Evolutionary conservation across 2,888 invertebrate genomes (phyloP), one percentile per base, ranked within the genome.

Genomic region (Metalampra italica): DNA sequence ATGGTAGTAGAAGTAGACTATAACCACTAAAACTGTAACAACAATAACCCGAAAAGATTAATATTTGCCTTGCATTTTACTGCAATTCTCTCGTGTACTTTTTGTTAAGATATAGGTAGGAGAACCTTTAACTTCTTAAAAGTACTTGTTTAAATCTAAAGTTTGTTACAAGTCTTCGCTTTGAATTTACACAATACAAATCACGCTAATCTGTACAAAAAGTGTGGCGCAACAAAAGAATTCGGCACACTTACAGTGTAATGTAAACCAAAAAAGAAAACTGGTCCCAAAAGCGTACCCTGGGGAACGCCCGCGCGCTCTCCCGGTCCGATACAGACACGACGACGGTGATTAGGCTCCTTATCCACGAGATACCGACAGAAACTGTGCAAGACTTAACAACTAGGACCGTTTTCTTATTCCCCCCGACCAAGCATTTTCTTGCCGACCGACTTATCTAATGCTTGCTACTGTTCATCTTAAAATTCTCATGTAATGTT

Each of bases 351-450:
- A 89, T 90, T 89, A 89, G 90, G 83, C 88, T 82, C 75, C 87
- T 87, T 89, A 89, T 88, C 90, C 89, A 79, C 69, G 74, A 86
- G 89, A 88, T 87, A 88, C 88, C 87, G 87, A 80, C 82, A 85
- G 85, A 87, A 88, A 89, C 87, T 87, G 87, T 86, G 81, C 85
- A 85, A 87, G 89, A 89, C 88, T 89, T 89, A 88, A 88, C 89
- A 88, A 88, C 89, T 89, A 89, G 86, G 78, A 84, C 81, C 87
- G 76, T 85, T 87, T 87, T 87, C 87, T 85, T 89, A 87, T 88
- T 88, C 86, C 77, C 78, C 79, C 78, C 79, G 64, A 82, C 81
- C 83, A 82, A 82, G 82, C 75, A 83, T 84, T 88, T 86, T 85
- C 84, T 80, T 80, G 71, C 69, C 74, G 73, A 73, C 67, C 77